phyloP scores from a whole-genome alignment of 1,140 invertebrate species.

The Lycorma delicatula region DNA sequence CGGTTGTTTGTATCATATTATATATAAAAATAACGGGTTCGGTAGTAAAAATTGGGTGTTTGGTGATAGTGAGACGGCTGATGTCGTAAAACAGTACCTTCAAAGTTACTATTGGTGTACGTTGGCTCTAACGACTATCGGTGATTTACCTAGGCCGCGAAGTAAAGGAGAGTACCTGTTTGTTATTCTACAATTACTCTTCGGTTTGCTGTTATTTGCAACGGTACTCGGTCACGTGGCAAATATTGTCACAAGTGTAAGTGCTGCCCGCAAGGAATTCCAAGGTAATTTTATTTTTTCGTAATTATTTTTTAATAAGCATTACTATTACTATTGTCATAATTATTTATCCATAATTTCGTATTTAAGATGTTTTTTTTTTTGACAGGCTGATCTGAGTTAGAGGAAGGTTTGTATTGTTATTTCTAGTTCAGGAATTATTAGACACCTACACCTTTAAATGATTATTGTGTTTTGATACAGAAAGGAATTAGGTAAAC shows the following conservation, averaged over 20 bases:
- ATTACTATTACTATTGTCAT: not conserved
- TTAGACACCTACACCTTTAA: no score
- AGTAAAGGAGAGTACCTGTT: constrained; percentile 88
- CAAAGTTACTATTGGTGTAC: constrained; percentile 99
- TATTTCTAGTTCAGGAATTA: no score
- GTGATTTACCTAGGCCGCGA: constrained; percentile 61
- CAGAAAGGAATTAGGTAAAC: no score
- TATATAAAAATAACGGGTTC: constrained; percentile 89
- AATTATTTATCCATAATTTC: not conserved
- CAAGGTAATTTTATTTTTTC: constrained; percentile 62
- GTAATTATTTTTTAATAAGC: not conserved
- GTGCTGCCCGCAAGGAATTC: constrained; percentile 88
- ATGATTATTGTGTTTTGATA: no score
- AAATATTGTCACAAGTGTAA: constrained; percentile 92
- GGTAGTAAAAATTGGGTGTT: constrained; percentile 87
- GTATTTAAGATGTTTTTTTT: not conserved
- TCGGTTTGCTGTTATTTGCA: constrained; percentile 84
- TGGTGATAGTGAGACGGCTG: constrained; percentile 67
- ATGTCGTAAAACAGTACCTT: constrained; percentile 89
- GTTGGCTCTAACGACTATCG: constrained; percentile 86
- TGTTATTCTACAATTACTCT: constrained; percentile 81
- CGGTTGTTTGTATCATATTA: constrained; percentile 93
- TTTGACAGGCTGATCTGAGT: no score
- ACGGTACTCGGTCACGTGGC: constrained; percentile 89
- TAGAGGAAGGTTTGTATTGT: no score